phyloP scores from a whole-genome alignment of 2,797 vertebrate genomes.

The Smutsia gigantea region DNA sequence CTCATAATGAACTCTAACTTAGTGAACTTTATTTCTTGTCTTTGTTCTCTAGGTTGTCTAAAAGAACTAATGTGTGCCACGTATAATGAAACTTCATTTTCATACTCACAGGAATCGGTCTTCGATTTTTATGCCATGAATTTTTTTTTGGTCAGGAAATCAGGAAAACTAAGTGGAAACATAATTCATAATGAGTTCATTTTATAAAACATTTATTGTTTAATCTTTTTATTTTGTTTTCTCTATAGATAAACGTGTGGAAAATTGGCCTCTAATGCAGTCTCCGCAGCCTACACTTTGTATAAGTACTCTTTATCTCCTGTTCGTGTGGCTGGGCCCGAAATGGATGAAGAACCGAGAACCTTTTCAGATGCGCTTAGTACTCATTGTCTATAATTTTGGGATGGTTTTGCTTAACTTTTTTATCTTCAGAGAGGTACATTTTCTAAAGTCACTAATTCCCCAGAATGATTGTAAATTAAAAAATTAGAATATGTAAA shows the following conservation, averaged over 20 bases:
- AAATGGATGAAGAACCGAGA: slow-evolving; percentile 98
- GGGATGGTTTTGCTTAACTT: slow-evolving; percentile 99
- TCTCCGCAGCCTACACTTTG: slow-evolving; percentile 95
- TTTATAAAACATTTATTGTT: not conserved
- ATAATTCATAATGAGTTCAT: not conserved
- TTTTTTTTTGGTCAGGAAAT: slow-evolving; percentile 9
- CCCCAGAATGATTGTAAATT: not conserved
- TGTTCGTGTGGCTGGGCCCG: slow-evolving; percentile 98
- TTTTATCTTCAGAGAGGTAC: slow-evolving; percentile 99
- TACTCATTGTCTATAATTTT: slow-evolving; percentile 98
- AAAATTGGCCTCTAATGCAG: slow-evolving; percentile 98
- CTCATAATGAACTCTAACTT: not conserved
- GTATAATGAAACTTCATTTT: slow-evolving; percentile 21
- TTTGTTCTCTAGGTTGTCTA: not conserved
- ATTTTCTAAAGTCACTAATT: slow-evolving; percentile 60
- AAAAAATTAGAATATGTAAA: not conserved
- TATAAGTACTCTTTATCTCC: slow-evolving; percentile 96
- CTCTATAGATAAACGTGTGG: slow-evolving; percentile 95
- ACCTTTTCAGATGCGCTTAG: slow-evolving; percentile 95
- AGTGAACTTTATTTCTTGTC: not conserved
- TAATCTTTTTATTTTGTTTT: slow-evolving; percentile 68
- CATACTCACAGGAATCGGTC: not conserved
- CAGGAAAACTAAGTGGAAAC: not conserved
- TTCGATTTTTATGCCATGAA: not conserved
- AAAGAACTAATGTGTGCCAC: not conserved